Evolutionary conservation across 2,797 vertebrate genomes (phyloP).

Genomic region (Amniataba percoides): DNA sequence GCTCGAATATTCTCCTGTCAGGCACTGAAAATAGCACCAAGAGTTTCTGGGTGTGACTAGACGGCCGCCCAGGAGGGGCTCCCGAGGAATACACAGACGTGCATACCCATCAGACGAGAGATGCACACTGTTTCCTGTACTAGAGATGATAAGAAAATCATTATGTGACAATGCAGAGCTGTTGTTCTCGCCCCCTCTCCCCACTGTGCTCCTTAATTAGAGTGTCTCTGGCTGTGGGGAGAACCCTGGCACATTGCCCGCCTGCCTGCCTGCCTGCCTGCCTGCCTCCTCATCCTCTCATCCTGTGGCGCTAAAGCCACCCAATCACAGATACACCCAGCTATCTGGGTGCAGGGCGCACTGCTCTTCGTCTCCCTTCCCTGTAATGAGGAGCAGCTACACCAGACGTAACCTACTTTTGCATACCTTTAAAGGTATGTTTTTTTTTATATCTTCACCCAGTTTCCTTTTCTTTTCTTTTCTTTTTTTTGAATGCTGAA

Average conservation of each 20-base stretch:
- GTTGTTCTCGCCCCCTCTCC: slow-evolving; percentile 74
- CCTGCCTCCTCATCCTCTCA: slow-evolving; percentile 61
- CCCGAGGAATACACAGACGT: slow-evolving; percentile 36
- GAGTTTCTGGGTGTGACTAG: slow-evolving; percentile 56
- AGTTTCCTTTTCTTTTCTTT: slow-evolving; percentile 29
- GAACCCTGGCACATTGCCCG: slow-evolving; percentile 74
- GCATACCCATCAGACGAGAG: slow-evolving; percentile 43
- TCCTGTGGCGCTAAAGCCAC: slow-evolving; percentile 50
- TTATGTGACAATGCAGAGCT: slow-evolving; percentile 75
- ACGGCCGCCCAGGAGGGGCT: slow-evolving; percentile 30
- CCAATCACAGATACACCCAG: slow-evolving; percentile 61
- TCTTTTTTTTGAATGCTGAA: slow-evolving; percentile 31
- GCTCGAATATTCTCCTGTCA: slow-evolving; percentile 8
- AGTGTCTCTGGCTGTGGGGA: slow-evolving; percentile 75
- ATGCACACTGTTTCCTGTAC: slow-evolving; percentile 62
- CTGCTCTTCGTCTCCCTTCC: slow-evolving; percentile 37
- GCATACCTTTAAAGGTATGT: slow-evolving; percentile 52
- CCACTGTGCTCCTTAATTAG: slow-evolving; percentile 83
- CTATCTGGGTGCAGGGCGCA: slow-evolving; percentile 44
- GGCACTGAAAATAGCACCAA: slow-evolving; percentile 50
- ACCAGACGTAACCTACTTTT: slow-evolving; percentile 45
- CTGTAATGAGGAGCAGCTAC: slow-evolving; percentile 62
- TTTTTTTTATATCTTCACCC: slow-evolving; percentile 31
- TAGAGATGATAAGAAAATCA: slow-evolving; percentile 76
- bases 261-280: slow-evolving; percentile 42